phyloP scores from a whole-genome alignment of 2,888 invertebrate species.

The Nymphalis polychloros region DNA sequence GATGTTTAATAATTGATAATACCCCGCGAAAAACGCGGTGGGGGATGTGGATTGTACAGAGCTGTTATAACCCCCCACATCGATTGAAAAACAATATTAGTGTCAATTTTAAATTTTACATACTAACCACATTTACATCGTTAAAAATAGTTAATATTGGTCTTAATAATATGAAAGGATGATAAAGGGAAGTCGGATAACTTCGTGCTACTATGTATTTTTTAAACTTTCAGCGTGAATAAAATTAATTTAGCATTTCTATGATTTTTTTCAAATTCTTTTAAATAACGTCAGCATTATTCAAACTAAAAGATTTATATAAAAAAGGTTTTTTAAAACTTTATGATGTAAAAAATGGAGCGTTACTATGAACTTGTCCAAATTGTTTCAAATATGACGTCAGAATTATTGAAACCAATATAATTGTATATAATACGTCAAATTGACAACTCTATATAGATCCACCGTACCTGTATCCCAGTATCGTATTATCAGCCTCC shows the following conservation, averaged over 20 bases:
- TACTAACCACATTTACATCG: too few species aligned
- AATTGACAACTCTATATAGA: constrained; percentile 35
- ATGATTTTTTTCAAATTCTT: neutral
- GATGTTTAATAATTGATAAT: constrained; percentile 83
- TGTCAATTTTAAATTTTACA: too few species aligned
- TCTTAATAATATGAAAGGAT: too few species aligned
- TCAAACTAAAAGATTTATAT: neutral
- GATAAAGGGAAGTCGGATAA: too few species aligned
- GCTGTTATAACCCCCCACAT: constrained; percentile 52
- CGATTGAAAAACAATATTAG: neutral
- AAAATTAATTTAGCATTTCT: too few species aligned
- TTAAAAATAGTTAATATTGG: too few species aligned
- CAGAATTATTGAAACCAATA: neutral
- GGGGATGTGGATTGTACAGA: constrained; percentile 52
- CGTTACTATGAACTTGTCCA: neutral
- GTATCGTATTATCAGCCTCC: constrained; percentile 73
- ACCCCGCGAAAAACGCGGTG: constrained; percentile 79
- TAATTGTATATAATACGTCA: neutral
- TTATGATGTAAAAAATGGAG: too few species aligned
- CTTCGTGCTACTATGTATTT: too few species aligned
- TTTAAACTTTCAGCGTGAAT: too few species aligned
- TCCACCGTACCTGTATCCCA: constrained; percentile 57
- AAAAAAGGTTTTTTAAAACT: neutral
- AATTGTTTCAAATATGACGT: neutral
- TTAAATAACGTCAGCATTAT: neutral